Evolutionary conservation across 1,140 invertebrate species (phyloP).

Genomic region (Leptinotarsa lineolata): DNA sequence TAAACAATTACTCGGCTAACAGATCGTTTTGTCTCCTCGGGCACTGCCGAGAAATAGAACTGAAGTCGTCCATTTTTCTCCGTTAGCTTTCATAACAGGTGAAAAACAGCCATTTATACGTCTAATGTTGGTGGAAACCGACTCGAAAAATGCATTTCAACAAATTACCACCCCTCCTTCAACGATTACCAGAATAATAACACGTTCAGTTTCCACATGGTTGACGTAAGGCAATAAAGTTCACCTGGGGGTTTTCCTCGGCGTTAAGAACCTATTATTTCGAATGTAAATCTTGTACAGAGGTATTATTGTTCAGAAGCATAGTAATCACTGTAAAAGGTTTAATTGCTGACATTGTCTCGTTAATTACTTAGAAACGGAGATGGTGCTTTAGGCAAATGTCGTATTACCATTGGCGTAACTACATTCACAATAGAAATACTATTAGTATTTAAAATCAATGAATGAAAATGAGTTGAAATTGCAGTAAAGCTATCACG

Average conservation of each 20-base stretch:
- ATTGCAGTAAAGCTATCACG: no score
- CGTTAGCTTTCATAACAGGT: neutral
- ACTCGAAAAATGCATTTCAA: constrained; percentile 3
- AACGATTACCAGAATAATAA: constrained; percentile 9
- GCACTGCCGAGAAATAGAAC: neutral
- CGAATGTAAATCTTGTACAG: constrained; percentile 26
- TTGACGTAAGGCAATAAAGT: constrained; percentile 17
- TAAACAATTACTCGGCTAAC: neutral
- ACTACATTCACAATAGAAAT: neutral
- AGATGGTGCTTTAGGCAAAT: constrained; percentile 28
- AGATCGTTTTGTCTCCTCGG: neutral
- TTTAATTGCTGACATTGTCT: constrained; percentile 31
- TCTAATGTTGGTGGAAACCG: neutral
- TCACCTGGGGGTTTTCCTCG: constrained; percentile 22
- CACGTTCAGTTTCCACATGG: constrained; percentile 7
- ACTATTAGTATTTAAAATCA: no score
- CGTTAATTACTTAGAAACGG: constrained; percentile 29
- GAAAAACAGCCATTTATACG: neutral
- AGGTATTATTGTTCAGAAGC: constrained; percentile 27
- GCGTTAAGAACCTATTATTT: constrained; percentile 29
- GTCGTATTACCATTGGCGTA: constrained; percentile 6
- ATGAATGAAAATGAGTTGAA: no score
- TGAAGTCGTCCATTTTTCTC: neutral
- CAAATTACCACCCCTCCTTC: neutral
- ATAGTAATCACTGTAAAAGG: constrained; percentile 27